A percentile compares a stretch with the other conserved stretches of the same genome.
phyloP scores from a whole-genome alignment of 2,113 vertebrate species.

The Anoura caudifer region DNA sequence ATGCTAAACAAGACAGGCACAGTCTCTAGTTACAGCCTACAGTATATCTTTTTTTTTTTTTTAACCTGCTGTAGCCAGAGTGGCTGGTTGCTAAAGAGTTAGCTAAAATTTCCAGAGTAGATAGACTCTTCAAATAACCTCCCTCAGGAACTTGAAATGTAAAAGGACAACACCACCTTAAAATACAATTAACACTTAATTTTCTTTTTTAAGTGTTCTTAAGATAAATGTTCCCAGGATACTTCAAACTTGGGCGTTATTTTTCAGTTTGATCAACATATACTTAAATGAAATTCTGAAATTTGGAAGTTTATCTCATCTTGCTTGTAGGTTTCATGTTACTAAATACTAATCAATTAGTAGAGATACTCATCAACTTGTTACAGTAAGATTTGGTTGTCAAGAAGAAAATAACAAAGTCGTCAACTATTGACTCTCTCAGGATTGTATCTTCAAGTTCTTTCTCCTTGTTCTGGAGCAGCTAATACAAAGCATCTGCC shows the following conservation, averaged over 20 bases:
- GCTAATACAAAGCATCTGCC: not conserved
- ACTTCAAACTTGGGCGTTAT: not conserved
- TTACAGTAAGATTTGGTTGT: not conserved
- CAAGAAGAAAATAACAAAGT: not conserved
- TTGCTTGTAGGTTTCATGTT: not conserved
- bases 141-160: conserved; percentile 5
- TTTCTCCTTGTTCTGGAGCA: not conserved
- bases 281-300: conserved; percentile 28
- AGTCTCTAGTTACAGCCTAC: conserved; percentile 48
- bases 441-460: not conserved
- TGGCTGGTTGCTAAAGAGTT: not conserved
- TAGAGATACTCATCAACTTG: not conserved
- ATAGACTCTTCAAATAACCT: not conserved
- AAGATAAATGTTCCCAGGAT: not conserved
- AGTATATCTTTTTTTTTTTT: not conserved
- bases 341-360: not conserved
- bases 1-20: conserved; percentile 61
- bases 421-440: not conserved
- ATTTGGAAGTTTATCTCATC: not conserved
- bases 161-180: conserved; percentile 34
- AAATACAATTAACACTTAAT: conserved; percentile 4
- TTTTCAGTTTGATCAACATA: not conserved
- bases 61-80: not conserved
- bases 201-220: not conserved
- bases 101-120: conserved; percentile 18